These are phyloP conservation scores for Drosophila ananassae DNA, from an alignment of 1,140 invertebrate species.

Conservation along the genomic window DNA sequence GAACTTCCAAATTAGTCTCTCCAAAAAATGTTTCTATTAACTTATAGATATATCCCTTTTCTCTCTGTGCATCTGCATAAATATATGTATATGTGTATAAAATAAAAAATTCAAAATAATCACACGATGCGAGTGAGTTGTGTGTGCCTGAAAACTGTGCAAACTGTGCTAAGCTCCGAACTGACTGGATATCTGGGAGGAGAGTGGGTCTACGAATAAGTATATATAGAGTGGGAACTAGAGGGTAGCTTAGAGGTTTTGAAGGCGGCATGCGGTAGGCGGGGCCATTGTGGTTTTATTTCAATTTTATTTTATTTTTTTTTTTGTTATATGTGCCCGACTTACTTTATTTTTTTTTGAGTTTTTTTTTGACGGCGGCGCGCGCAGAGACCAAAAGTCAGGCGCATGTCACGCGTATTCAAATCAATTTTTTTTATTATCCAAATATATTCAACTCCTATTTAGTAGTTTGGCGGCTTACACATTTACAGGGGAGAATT, in stretches of 20 bases:
- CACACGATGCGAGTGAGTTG: slow-evolving; percentile 64
- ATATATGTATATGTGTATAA: slow-evolving; percentile 28
- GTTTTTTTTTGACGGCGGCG: slow-evolving; percentile 33
- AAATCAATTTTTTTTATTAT: slow-evolving; percentile 58
- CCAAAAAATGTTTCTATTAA: background rate
- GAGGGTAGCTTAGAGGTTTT: slow-evolving; percentile 1
- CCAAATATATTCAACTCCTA: background rate
- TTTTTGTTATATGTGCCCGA: slow-evolving; percentile 14
- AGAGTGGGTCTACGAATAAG: slow-evolving; percentile 6
- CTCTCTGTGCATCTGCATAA: background rate
- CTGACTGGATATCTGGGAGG: slow-evolving; percentile 33
- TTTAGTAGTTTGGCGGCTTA: slow-evolving; percentile 1
- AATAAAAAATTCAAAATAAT: slow-evolving; percentile 63
- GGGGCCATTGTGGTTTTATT: slow-evolving; percentile 30
- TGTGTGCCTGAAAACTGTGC: slow-evolving; percentile 45
- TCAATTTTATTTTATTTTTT: slow-evolving; percentile 33
- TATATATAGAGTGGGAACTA: slow-evolving; percentile 6
- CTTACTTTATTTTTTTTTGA: background rate
- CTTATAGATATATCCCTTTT: background rate
- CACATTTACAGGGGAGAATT: background rate
- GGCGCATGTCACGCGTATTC: slow-evolving; percentile 80
- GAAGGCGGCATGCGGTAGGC: slow-evolving; percentile 3
- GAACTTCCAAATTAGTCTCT: too few relatives aligned
- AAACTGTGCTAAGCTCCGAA: slow-evolving; percentile 53
- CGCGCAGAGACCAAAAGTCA: slow-evolving; percentile 72